A percentile compares a stretch with the other conserved stretches of the same genome.
Evolutionary conservation across 2,888 invertebrate genomes (phyloP).

Genomic region (Dorcus parallelipipedus): DNA sequence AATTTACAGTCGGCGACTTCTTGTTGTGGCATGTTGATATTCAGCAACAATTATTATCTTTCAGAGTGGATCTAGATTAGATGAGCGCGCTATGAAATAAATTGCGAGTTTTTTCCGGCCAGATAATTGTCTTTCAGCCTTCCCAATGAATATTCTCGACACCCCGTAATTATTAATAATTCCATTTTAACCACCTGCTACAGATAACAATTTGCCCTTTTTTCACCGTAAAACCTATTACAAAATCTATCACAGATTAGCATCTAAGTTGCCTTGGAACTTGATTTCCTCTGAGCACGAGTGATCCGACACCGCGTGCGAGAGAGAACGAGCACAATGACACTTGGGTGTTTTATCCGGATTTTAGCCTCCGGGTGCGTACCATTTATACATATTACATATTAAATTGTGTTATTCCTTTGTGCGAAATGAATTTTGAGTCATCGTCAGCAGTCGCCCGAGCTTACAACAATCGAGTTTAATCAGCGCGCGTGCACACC

Average conservation of each 20-base stretch:
- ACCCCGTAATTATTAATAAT: constrained; percentile 26
- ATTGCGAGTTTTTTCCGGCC: constrained; percentile 3
- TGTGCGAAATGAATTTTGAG: constrained; percentile 11
- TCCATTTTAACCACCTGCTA: constrained; percentile 22
- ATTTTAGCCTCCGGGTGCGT: constrained; percentile 6
- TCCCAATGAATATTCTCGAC: constrained; percentile 17
- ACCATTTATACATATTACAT: constrained; percentile 6
- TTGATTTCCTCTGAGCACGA: background rate
- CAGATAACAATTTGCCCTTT: constrained; percentile 21
- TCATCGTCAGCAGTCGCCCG: background rate
- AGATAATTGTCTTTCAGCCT: constrained; percentile 23
- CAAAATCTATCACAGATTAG: constrained; percentile 29
- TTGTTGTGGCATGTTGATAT: too few species aligned
- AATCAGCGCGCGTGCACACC: background rate
- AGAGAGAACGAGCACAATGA: background rate
- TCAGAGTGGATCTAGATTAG: background rate
- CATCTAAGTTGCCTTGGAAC: constrained; percentile 17
- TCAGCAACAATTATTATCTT: too few species aligned
- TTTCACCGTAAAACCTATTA: constrained; percentile 22
- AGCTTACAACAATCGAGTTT: constrained; percentile 1
- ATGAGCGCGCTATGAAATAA: constrained; percentile 7
- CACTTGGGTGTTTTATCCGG: background rate
- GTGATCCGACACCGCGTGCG: background rate
- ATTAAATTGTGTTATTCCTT: constrained; percentile 15
- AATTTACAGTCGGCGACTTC: too few species aligned